phyloP scores from a whole-genome alignment of 2,888 invertebrate species.

The Geotrupes spiniger region DNA sequence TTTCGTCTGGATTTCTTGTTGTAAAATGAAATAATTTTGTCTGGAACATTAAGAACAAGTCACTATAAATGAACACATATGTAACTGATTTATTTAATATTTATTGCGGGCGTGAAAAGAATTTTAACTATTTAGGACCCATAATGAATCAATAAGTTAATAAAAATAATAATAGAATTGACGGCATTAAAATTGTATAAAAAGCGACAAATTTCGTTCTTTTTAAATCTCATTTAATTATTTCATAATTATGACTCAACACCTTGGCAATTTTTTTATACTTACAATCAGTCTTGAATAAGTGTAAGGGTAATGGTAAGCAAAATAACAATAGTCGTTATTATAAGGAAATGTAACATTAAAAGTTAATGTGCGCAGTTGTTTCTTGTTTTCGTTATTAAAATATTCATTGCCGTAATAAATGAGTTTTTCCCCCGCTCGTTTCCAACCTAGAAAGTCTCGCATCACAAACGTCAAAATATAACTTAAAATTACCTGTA shows the following conservation, averaged over 20 bases:
- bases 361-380: conserved; percentile 76
- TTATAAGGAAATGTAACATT: conserved; percentile 71
- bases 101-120: too few species aligned
- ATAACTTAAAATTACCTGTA: conserved; percentile 50
- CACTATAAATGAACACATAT: conserved; percentile 2
- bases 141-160: too few species aligned
- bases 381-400: conserved; percentile 52
- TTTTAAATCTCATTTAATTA: too few species aligned
- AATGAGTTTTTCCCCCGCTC: conserved; percentile 73
- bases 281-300: conserved; percentile 72
- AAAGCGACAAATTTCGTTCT: too few species aligned
- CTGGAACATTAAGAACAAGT: conserved; percentile 14
- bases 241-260: too few species aligned
- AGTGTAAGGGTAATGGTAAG: conserved; percentile 86
- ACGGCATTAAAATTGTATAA: too few species aligned
- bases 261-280: too few species aligned
- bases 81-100: too few species aligned
- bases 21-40: conserved; percentile 17
- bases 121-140: too few species aligned
- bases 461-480: too few species aligned
- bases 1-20: conserved; percentile 42
- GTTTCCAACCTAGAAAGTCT: conserved; percentile 60
- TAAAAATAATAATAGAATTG: too few species aligned
- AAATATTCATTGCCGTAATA: conserved; percentile 78
- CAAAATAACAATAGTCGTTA: conserved; percentile 78